Evolutionary conservation across 64 coral and sea anemone genomes (phyloP), one percentile per base, ranked within the genome.

Genomic region (Dendrophyllia cribrosa): DNA sequence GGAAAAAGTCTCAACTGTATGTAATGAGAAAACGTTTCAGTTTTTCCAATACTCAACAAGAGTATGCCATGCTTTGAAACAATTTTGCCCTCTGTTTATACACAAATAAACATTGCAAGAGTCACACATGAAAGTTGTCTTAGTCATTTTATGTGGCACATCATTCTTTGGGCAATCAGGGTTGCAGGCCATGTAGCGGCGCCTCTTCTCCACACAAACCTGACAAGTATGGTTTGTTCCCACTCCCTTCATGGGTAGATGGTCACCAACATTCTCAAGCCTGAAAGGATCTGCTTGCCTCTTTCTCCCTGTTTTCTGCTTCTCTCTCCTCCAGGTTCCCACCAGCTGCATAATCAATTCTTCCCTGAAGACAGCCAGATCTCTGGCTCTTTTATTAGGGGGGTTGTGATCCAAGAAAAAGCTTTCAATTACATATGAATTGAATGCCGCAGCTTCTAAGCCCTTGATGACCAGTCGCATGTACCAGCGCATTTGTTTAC

Each of bases 51-150:
- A 89, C 53, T 89, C 92, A 43, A 72, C 70, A 69, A 89, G 75
- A 63, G 86, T 72, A 69, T 94, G 76, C 74, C 51, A 94, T 23
- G 59, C 62, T 48, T 53, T 79, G 74, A 89, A 94, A 70, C 92
- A 94, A 55, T 94, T 78, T 59, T 80, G 14, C 59, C 88, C n/a
- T n/a, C n/a, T n/a, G n/a, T n/a, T n/a, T n/a, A n/a, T n/a, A n/a
- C n/a, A n/a, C n/a, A n/a, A n/a, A 83, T 88, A 93, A 87, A 93
- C 91, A 81, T 93, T 84, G 88, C 91, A 93, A 50, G 58, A 55
- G n/a, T 66, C 15, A 77, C 85, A 93, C 51, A 88, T 88, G 66
- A 93, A 93, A 69, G 75, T 93, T 58, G 76, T 82, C 75, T 93
- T 88, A 24, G 74, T 87, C 56, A 66, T 55, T 75, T 82, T 88